Evolutionary conservation across 1,140 invertebrate species (phyloP).

Genomic region (Pinna nobilis): DNA sequence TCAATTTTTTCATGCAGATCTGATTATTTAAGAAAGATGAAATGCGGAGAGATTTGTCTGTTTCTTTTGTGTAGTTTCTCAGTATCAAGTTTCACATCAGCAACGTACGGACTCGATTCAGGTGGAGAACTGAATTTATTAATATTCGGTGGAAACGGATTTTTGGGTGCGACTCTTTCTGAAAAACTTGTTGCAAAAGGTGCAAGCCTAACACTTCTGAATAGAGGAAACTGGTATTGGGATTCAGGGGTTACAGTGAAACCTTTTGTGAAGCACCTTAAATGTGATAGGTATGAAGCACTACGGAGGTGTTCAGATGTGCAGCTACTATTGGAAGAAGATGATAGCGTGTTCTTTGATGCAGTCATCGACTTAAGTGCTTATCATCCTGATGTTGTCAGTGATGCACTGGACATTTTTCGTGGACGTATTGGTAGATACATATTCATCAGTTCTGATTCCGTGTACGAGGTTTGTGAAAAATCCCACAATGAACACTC

Average conservation of each 20-base stretch:
- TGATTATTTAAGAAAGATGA: no score
- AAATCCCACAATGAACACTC: constrained; percentile 57
- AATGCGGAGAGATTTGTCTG: no score
- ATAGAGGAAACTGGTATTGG: constrained; percentile 77
- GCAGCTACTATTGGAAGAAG: constrained; percentile 46
- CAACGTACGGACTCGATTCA: no score
- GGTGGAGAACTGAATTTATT: constrained; percentile 54
- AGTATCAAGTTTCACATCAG: no score
- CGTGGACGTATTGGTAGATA: constrained; percentile 71
- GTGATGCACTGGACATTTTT: constrained; percentile 66
- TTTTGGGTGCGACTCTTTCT: constrained; percentile 73
- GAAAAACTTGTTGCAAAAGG: constrained; percentile 63
- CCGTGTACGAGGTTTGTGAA: constrained; percentile 76
- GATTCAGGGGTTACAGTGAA: constrained; percentile 71
- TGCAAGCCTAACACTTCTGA: constrained; percentile 70
- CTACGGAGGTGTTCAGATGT: constrained; percentile 68
- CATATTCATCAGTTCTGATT: constrained; percentile 77
- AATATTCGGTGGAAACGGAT: constrained; percentile 77
- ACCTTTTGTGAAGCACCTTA: constrained; percentile 68
- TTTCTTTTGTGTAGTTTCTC: no score
- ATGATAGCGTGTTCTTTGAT: constrained; percentile 68
- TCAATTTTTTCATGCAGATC: no score
- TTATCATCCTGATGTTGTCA: constrained; percentile 71
- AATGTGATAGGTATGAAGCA: constrained; percentile 73
- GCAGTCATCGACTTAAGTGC: constrained; percentile 76